Evolutionary conservation across 2,113 vertebrate species (phyloP).

Genomic region (Lontra canadensis): DNA sequence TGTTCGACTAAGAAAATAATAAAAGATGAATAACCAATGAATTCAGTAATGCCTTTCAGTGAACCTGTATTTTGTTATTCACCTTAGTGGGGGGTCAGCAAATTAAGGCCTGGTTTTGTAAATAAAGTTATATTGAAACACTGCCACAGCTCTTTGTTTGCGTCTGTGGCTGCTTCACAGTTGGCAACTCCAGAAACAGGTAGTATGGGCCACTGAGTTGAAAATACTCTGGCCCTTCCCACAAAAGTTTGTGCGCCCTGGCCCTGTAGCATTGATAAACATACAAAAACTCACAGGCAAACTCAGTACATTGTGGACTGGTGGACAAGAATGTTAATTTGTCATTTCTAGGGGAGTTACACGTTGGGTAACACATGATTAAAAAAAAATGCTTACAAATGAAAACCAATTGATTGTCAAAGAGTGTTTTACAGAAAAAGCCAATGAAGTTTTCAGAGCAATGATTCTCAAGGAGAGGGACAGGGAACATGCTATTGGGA

Average conservation of each 20-base stretch:
- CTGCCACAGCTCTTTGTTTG: neutral
- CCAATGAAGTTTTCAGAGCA: neutral
- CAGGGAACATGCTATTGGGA: neutral
- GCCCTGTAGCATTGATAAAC: neutral
- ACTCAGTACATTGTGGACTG: neutral
- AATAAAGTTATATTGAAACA: neutral
- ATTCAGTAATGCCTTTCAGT: conserved; percentile 11
- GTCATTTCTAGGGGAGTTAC: neutral
- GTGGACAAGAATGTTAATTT: neutral
- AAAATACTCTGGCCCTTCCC: neutral
- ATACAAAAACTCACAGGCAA: neutral
- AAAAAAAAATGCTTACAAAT: conserved; percentile 4
- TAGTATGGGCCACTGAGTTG: neutral
- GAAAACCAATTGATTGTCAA: neutral
- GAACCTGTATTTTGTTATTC: conserved; percentile 43
- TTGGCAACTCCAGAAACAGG: neutral
- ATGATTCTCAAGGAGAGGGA: neutral
- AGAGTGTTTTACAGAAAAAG: neutral
- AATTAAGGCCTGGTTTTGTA: neutral
- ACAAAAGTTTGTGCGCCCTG: neutral
- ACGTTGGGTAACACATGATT: neutral
- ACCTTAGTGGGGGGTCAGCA: neutral
- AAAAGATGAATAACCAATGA: conserved; percentile 45
- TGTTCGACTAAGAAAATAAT: conserved; percentile 45
- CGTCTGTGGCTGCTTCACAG: neutral